These are phyloP conservation scores for Cygnus buccinator DNA, from an alignment of 2,113 vertebrate species.

Conservation along the genomic window DNA sequence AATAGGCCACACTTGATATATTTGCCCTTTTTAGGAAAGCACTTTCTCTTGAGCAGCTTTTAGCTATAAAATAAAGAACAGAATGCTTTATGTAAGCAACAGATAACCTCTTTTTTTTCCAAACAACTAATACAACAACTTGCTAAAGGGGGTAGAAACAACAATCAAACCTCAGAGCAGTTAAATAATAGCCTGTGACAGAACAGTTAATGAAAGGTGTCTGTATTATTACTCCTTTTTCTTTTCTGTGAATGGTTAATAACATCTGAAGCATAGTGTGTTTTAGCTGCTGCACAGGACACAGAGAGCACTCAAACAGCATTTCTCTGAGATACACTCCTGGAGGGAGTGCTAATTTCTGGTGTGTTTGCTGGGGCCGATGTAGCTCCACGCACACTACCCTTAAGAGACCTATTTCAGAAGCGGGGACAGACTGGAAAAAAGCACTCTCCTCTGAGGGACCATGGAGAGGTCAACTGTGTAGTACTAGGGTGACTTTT, in stretches of 20 bases:
- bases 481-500: neutral
- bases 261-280: neutral
- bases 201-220: neutral
- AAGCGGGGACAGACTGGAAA: neutral
- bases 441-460: neutral
- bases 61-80: slow-evolving; percentile 27
- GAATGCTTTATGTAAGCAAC: slow-evolving; percentile 46
- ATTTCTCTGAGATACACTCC: neutral
- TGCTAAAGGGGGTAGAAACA: slow-evolving; percentile 6
- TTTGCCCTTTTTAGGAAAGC: slow-evolving; percentile 28
- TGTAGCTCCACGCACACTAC: neutral
- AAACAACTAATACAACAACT: slow-evolving; percentile 52
- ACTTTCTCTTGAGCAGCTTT: slow-evolving; percentile 7
- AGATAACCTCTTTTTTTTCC: slow-evolving; percentile 15
- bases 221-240: neutral
- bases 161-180: neutral
- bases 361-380: neutral
- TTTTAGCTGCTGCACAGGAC: neutral
- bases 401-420: neutral
- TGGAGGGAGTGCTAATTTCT: neutral
- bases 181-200: slow-evolving; percentile 26
- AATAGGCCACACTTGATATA: slow-evolving; percentile 36
- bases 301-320: neutral
- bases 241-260: neutral
- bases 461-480: neutral